These are phyloP conservation scores for Harlomillsia oculata DNA, from an alignment of 1,140 invertebrate genomes.

Conservation along the genomic window DNA sequence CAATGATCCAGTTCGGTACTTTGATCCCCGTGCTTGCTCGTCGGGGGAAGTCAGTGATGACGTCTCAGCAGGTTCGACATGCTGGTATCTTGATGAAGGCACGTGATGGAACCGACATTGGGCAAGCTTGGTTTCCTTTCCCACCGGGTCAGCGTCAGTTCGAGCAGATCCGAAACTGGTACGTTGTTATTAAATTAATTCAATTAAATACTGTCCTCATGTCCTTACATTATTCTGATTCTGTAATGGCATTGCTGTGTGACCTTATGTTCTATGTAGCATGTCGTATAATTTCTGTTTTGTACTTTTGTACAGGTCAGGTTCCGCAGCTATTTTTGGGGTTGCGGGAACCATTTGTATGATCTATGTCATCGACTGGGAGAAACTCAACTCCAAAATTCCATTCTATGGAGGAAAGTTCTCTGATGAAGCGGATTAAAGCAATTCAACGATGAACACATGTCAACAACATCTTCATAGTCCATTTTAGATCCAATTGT, in stretches of 20 bases:
- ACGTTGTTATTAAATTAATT: background rate
- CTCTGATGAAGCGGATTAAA: constrained; percentile 29
- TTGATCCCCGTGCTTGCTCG: no score
- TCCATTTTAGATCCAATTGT: no score
- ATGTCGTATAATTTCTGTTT: background rate
- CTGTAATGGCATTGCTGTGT: background rate
- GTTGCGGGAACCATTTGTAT: constrained; percentile 46
- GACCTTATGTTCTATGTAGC: constrained; percentile 32
- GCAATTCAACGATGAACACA: no score
- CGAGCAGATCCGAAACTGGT: constrained; percentile 28
- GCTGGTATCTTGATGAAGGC: no score
- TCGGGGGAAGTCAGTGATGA: no score
- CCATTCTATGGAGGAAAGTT: constrained; percentile 67
- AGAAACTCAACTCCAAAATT: constrained; percentile 55
- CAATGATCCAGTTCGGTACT: no score
- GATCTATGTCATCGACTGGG: constrained; percentile 69
- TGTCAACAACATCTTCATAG: no score
- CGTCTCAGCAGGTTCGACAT: no score
- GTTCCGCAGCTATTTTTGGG: constrained; percentile 53
- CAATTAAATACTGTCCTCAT: background rate
- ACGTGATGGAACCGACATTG: background rate
- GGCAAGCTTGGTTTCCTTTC: constrained; percentile 4
- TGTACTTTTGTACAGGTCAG: constrained; percentile 42
- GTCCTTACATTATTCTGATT: background rate
- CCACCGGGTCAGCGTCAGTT: constrained; percentile 22